Evolutionary conservation across 1,140 invertebrate genomes (phyloP).

Genomic region (Atopsyche davidsoni): DNA sequence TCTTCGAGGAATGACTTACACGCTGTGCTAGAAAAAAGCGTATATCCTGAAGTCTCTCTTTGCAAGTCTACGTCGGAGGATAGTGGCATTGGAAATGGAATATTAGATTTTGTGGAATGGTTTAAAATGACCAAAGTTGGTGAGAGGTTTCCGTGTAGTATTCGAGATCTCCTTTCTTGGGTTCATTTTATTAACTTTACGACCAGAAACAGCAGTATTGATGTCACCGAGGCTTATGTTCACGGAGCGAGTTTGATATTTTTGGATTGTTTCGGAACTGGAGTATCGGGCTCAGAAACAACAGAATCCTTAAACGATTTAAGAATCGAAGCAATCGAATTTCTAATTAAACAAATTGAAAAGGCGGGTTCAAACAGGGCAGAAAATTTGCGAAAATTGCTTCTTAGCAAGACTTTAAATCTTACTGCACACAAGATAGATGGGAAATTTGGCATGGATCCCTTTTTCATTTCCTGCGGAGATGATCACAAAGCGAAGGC

Average conservation of each 20-base stretch:
- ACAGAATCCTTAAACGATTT: conserved; percentile 47
- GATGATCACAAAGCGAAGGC: conserved; percentile 20
- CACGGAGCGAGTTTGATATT: conserved; percentile 90
- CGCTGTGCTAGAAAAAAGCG: conserved; percentile 75
- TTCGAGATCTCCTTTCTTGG: conserved; percentile 91
- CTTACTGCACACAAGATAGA: conserved; percentile 35
- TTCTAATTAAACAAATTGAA: conserved; percentile 49
- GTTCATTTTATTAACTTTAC: conserved; percentile 82
- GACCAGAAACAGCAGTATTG: conserved; percentile 43
- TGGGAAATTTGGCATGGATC: conserved; percentile 59
- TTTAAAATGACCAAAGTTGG: conserved; percentile 67
- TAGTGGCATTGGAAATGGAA: conserved; percentile 57
- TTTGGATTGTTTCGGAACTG: conserved; percentile 80
- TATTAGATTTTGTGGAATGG: conserved; percentile 79
- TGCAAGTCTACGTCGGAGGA: conserved; percentile 51
- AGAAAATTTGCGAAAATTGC: conserved; percentile 34
- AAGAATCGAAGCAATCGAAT: conserved; percentile 45
- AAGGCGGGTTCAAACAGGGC: conserved; percentile 34
- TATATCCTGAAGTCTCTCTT: conserved; percentile 46
- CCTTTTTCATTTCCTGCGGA: conserved; percentile 63
- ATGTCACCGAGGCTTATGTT: conserved; percentile 62
- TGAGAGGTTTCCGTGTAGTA: conserved; percentile 76
- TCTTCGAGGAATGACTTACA: conserved; percentile 65
- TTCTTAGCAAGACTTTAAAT: conserved; percentile 34
- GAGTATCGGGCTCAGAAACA: conserved; percentile 57